Percentiles rank a stretch among this genome's conserved stretches.
phyloP scores from a whole-genome alignment of 2,888 invertebrate genomes.

The Parnassius orleans region DNA sequence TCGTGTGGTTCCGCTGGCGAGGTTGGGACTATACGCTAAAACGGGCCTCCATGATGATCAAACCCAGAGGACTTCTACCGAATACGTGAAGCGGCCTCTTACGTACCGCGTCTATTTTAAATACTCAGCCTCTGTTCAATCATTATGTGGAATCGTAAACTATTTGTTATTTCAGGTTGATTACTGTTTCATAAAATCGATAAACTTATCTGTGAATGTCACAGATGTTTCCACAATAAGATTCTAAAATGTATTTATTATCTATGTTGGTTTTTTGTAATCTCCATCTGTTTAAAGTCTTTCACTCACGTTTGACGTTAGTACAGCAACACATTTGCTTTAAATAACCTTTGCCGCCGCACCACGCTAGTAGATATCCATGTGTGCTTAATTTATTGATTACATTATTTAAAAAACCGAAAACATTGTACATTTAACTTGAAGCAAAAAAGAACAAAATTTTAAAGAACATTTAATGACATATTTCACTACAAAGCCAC shows the following conservation, averaged over 20 bases:
- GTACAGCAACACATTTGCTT: too few species aligned
- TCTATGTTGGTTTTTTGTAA: too few species aligned
- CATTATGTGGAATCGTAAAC: conserved; percentile 62
- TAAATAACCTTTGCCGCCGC: too few species aligned
- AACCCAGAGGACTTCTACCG: conserved; percentile 85
- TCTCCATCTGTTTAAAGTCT: too few species aligned
- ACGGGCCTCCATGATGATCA: conserved; percentile 95
- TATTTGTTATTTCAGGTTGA: conserved; percentile 4
- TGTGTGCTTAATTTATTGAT: too few species aligned
- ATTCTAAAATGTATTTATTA: too few species aligned
- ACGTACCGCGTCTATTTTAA: conserved; percentile 31
- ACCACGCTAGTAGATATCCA: too few species aligned
- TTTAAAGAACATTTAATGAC: conserved; percentile 6
- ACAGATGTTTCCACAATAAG: too few species aligned
- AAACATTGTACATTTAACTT: background rate
- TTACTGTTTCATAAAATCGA: too few species aligned
- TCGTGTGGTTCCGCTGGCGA: conserved; percentile 97
- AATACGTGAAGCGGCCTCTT: conserved; percentile 61
- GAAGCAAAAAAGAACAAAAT: background rate
- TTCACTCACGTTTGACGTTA: too few species aligned
- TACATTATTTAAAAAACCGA: too few species aligned
- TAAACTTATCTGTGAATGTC: too few species aligned
- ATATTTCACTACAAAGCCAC: conserved; percentile 5
- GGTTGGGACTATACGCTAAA: conserved; percentile 97
- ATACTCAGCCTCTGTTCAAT: conserved; percentile 63